phyloP scores from a whole-genome alignment of 2,888 invertebrate genomes.

The Acleris emargana region DNA sequence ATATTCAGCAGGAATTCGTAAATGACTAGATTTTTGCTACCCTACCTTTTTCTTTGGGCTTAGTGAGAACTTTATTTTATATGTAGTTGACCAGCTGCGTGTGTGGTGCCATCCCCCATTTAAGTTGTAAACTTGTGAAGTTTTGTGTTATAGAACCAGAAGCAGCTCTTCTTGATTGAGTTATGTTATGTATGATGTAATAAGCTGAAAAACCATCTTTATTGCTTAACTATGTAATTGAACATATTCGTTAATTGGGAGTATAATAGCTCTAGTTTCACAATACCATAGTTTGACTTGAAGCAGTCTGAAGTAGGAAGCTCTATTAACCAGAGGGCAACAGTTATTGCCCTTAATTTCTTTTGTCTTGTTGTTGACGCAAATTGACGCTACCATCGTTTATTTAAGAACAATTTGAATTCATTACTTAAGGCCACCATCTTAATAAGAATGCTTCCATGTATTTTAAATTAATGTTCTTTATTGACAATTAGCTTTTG shows the following conservation, averaged over 20 bases:
- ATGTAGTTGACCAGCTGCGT: no score
- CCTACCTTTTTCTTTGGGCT: no score
- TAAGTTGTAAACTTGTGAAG: no score
- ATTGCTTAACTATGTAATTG: background rate
- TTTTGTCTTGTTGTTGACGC: conserved; percentile 22
- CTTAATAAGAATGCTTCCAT: background rate
- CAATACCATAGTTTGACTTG: conserved; percentile 34
- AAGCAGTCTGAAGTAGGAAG: conserved; percentile 70
- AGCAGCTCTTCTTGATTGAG: no score
- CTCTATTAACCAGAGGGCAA: conserved; percentile 71
- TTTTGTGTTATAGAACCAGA: no score
- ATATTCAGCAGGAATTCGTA: no score
- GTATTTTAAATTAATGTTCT: no score
- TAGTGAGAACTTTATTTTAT: no score
- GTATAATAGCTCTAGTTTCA: background rate
- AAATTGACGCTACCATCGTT: conserved; percentile 28
- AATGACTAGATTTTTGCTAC: no score
- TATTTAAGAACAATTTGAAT: conserved; percentile 24
- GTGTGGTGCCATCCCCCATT: no score
- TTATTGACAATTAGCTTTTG: no score
- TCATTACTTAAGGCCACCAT: conserved; percentile 12
- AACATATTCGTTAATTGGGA: background rate
- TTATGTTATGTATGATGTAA: no score
- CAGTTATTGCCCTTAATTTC: conserved; percentile 77
- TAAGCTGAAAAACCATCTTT: background rate